Conservation (phyloP, 2,888 invertebrate species). For the Junonia oenone region DNA sequence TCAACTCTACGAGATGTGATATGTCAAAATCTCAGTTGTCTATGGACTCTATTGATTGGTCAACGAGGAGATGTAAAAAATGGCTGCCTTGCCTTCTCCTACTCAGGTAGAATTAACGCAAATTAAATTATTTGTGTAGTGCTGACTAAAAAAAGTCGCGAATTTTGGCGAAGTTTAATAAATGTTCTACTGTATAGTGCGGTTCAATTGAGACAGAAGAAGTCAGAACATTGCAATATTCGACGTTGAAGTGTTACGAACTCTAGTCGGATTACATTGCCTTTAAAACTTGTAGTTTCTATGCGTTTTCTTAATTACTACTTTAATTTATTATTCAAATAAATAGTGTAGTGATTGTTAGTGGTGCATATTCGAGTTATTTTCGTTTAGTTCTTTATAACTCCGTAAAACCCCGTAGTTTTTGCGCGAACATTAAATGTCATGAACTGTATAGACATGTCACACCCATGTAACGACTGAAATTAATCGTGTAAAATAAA, state of each 20-base stretch:
- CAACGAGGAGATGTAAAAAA: conserved; percentile 82
- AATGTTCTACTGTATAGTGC: conserved; percentile 37
- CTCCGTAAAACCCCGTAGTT: conserved; percentile 42
- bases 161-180: conserved; percentile 36
- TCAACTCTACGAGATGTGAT: conserved; percentile 27
- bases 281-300: conserved; percentile 42
- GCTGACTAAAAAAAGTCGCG: conserved; percentile 32
- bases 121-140: conserved; percentile 47
- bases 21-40: conserved; percentile 59
- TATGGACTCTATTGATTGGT: conserved; percentile 78
- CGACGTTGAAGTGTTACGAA: conserved; percentile 54
- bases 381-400: conserved; percentile 25
- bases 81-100: conserved; percentile 92
- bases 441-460: conserved; percentile 58
- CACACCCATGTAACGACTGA: conserved; percentile 66
- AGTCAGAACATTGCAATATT: conserved; percentile 38
- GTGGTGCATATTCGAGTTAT: conserved; percentile 37
- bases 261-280: conserved; percentile 34
- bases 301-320: conserved; percentile 37
- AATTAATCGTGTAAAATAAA: conserved; percentile 48
- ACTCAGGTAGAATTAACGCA: conserved; percentile 84
- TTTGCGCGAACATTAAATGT: conserved; percentile 52
- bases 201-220: conserved; percentile 35
- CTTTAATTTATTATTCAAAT: conserved; percentile 31
- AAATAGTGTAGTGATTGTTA: conserved; percentile 42